phyloP scores from a whole-genome alignment of 2,113 vertebrate species.

The Hoplias malabaricus region DNA sequence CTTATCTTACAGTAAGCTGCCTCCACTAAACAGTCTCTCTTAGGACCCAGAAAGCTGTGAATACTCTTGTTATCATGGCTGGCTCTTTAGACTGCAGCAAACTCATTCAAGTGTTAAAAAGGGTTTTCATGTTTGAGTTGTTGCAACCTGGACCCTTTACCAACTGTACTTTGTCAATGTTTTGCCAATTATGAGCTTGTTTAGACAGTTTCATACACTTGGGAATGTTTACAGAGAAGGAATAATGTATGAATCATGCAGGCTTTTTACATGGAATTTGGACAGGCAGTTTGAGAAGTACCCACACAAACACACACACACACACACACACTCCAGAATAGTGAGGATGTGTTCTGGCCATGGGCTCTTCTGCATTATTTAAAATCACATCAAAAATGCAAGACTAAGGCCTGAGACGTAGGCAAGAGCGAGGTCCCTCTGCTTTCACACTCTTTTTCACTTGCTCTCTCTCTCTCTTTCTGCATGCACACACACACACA shows the following conservation, averaged over 20 bases:
- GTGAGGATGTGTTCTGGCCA: conserved; percentile 24
- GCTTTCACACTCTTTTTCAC: neutral
- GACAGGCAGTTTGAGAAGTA: neutral
- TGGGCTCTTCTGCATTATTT: conserved; percentile 32
- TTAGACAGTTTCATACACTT: conserved; percentile 8
- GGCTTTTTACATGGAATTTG: neutral
- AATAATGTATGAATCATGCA: conserved; percentile 9
- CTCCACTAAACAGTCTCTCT: neutral
- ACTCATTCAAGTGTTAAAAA: neutral
- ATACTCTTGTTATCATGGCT: neutral
- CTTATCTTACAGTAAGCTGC: neutral
- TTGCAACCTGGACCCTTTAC: conserved; percentile 8
- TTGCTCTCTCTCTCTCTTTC: neutral
- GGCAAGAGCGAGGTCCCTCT: conserved; percentile 16
- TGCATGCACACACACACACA: neutral
- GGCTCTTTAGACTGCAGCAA: neutral
- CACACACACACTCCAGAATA: conserved; percentile 4
- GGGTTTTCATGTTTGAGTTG: neutral
- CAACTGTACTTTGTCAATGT: neutral
- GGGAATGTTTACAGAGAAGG: conserved; percentile 23
- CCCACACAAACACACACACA: neutral
- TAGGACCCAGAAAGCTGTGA: neutral
- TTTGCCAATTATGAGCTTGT: conserved; percentile 2
- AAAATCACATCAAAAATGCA: conserved; percentile 46
- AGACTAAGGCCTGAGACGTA: conserved; percentile 12